Percentiles rank a stretch among this genome's conserved stretches.
Conservation (phyloP, 2,888 invertebrate genomes). For the Diarsia rubi region DNA sequence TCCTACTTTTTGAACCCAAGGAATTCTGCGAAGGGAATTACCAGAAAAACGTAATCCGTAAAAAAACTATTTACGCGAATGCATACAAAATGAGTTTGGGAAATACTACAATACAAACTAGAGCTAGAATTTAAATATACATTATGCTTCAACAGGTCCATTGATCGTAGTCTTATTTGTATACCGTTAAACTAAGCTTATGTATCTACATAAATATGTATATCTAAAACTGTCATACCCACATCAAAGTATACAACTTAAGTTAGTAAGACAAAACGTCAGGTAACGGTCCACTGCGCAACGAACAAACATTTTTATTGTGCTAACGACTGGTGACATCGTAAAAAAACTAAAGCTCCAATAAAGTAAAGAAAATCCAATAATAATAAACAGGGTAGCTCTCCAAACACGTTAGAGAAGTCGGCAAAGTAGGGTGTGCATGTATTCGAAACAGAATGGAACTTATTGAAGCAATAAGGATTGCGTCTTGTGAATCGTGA, state of each 20-base stretch:
- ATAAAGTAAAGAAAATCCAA: conserved; percentile 64
- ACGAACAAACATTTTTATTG: conserved; percentile 64
- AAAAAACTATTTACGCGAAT: background rate
- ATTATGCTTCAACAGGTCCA: conserved; percentile 63
- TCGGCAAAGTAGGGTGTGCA: conserved; percentile 48
- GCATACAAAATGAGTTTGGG: background rate
- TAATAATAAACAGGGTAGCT: conserved; percentile 63
- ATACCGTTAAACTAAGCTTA: conserved; percentile 20
- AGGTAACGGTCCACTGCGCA: conserved; percentile 61
- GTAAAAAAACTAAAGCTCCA: conserved; percentile 60
- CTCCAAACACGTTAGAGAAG: conserved; percentile 40
- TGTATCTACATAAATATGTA: conserved; percentile 62
- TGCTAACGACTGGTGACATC: conserved; percentile 63
- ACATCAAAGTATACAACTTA: conserved; percentile 76
- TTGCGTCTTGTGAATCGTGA: conserved; percentile 63
- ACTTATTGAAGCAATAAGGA: conserved; percentile 68
- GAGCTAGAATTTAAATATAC: conserved; percentile 37
- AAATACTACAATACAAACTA: background rate
- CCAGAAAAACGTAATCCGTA: background rate
- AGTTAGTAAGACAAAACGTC: conserved; percentile 72
- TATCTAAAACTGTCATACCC: conserved; percentile 78
- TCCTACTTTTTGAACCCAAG: background rate
- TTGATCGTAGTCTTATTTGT: conserved; percentile 62
- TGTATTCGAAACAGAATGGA: conserved; percentile 60
- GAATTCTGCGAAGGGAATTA: background rate